Base-by-base conservation (phyloP, 2,888 invertebrate species). In the Andrena hattorfiana region DNA sequence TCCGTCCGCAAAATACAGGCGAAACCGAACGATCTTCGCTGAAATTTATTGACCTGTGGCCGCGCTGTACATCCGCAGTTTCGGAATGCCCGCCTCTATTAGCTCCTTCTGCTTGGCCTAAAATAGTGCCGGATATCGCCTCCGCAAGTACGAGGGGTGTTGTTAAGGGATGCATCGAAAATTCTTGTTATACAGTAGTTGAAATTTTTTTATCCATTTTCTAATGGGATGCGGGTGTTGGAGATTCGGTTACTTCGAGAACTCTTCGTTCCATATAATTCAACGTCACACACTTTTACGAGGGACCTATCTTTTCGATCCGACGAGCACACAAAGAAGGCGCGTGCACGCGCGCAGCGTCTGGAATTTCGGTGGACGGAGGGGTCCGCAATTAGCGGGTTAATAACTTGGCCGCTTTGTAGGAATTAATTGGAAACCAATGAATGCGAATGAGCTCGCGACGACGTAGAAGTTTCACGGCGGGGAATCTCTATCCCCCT, bases 401-500 rank as follows among this genome's bases (percentile, higher is more conserved):
- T 90, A 88, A 92, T 92, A 93, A 92, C 89, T 91, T 87, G 84
- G 81, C 83, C 87, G 88, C 90, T 91, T 91, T 91, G 90, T 90
- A 88, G 90, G 88, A 91, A 91, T 91, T 92, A 92, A 93, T 93
- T 92, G 92, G 91, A 90, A 92, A 91, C 90, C 91, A 90, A 92
- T 92, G 92, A 92, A 92, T 92, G 90, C 88, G 90, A 92, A 91
- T 91, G 90, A 91, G 91, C 90, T 88, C 89, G 89, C 89, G 84
- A 81, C 86, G 85, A 87, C 85, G 89, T 81, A 84, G 84, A 87
- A 90, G 85, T 88, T 89, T 78, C 85, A 87, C 83, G 69, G 42
- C 42, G 84, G 72, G 86, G 88, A 86, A 85, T 89, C 86, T 4
- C 28, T 49, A 23, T 26, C 62, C 13, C 28, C n/a, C 28, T 30